phyloP scores from a whole-genome alignment of 2,888 invertebrate species.

The Plebejus argus region DNA sequence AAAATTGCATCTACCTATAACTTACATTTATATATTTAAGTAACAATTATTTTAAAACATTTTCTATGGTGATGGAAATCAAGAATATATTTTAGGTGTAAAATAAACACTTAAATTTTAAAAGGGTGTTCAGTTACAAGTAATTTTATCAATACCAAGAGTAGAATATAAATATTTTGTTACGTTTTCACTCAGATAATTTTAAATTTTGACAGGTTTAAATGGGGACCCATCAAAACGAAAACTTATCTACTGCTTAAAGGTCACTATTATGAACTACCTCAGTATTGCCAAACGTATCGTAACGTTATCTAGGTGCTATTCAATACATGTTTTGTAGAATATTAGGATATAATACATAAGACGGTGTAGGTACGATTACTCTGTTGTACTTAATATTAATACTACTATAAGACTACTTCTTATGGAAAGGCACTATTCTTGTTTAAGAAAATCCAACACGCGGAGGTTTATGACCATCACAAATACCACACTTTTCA shows the following conservation, averaged over 20 bases:
- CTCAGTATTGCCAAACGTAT: background rate
- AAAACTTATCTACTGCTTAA: background rate
- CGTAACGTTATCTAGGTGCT: slow-evolving; percentile 11
- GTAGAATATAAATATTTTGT: background rate
- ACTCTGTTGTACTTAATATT: slow-evolving; percentile 2
- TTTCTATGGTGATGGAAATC: slow-evolving; percentile 12
- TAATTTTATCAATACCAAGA: background rate
- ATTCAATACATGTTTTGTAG: slow-evolving; percentile 22
- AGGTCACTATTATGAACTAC: background rate
- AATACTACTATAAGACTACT: slow-evolving; percentile 20
- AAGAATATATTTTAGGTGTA: slow-evolving; percentile 21
- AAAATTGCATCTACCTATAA: slow-evolving; percentile 62
- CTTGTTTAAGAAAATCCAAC: slow-evolving; percentile 56
- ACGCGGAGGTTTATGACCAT: slow-evolving; percentile 20
- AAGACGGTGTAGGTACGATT: background rate
- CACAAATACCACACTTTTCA: slow-evolving; percentile 25
- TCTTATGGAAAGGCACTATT: slow-evolving; percentile 70
- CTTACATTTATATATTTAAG: slow-evolving; percentile 44
- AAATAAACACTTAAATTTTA: slow-evolving; percentile 12
- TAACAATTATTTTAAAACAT: slow-evolving; percentile 25
- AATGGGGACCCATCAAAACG: slow-evolving; percentile 2
- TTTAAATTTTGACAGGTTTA: background rate
- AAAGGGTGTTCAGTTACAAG: slow-evolving; percentile 13
- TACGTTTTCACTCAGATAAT: background rate
- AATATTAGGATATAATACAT: slow-evolving; percentile 14